These are phyloP conservation scores for Sander lucioperca DNA, from an alignment of 2,113 vertebrate species.

Conservation along the genomic window DNA sequence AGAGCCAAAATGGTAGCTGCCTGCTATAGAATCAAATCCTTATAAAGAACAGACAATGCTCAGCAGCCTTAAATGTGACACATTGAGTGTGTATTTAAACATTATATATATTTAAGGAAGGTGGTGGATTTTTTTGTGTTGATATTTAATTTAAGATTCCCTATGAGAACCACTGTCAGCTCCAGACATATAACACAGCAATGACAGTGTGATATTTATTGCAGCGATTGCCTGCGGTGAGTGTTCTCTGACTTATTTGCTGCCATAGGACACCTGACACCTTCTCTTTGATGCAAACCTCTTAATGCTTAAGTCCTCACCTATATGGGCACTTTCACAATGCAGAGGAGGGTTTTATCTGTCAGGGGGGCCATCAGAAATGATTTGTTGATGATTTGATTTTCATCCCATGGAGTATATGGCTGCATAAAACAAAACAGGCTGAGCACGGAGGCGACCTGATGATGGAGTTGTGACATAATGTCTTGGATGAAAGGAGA, in stretches of 20 bases:
- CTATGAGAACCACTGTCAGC: conserved; percentile 8
- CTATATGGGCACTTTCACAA: conserved; percentile 62
- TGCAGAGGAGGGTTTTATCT: conserved; percentile 51
- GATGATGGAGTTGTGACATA: conserved; percentile 68
- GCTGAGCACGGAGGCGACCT: conserved; percentile 43
- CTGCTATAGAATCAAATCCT: not conserved
- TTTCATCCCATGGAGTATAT: conserved; percentile 56
- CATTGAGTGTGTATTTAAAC: not conserved
- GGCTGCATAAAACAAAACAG: conserved; percentile 61
- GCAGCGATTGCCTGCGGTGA: conserved; percentile 33
- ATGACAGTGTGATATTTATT: conserved; percentile 53
- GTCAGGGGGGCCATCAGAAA: conserved; percentile 47
- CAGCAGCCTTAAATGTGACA: not conserved
- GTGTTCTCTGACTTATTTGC: conserved; percentile 57
- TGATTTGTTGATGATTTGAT: conserved; percentile 72
- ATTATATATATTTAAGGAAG: too few relatives aligned
- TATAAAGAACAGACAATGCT: not conserved
- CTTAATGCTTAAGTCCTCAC: conserved; percentile 57
- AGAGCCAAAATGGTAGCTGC: not conserved
- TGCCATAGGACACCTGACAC: conserved; percentile 53
- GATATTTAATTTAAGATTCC: conserved; percentile 17
- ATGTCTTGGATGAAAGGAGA: conserved; percentile 59
- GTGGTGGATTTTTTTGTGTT: conserved; percentile 7
- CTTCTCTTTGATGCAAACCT: conserved; percentile 64
- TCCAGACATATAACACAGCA: conserved; percentile 16